Conservation (phyloP, 2,113 vertebrate genomes). For the Procavia capensis region DNA sequence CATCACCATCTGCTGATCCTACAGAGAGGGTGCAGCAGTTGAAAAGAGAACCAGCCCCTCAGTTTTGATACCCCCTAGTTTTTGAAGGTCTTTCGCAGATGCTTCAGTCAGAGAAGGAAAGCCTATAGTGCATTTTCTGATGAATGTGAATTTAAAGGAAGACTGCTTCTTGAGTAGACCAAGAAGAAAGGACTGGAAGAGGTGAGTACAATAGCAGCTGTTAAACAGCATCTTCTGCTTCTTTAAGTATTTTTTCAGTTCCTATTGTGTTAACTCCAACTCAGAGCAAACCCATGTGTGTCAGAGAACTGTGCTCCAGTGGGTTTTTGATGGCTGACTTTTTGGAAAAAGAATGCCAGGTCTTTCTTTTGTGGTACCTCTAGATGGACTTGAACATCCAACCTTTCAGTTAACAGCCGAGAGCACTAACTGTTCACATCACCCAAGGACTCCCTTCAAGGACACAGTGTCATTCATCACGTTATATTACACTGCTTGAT, state of each 20-base stretch:
- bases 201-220: background rate
- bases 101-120: background rate
- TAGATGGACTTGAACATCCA: too few relatives aligned
- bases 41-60: background rate
- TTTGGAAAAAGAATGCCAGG: too few relatives aligned
- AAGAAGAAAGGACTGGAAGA: background rate
- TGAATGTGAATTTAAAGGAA: background rate
- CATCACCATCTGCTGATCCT: background rate
- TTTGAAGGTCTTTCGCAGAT: background rate
- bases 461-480: background rate
- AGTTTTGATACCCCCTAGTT: too few relatives aligned
- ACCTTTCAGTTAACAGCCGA: too few relatives aligned
- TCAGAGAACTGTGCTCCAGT: too few relatives aligned
- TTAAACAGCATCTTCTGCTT: background rate
- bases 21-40: accelerated
- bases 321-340: too few relatives aligned
- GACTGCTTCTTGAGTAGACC: background rate
- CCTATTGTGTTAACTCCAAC: too few relatives aligned
- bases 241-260: background rate
- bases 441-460: too few relatives aligned
- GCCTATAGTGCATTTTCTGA: background rate
- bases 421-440: too few relatives aligned
- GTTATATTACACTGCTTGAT: background rate
- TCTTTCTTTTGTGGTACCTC: too few relatives aligned
- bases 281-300: too few relatives aligned